A percentile compares a stretch with the other conserved stretches of the same genome.
Conservation (phyloP, 1,140 invertebrate species). For the Ectropis grisescens region DNA sequence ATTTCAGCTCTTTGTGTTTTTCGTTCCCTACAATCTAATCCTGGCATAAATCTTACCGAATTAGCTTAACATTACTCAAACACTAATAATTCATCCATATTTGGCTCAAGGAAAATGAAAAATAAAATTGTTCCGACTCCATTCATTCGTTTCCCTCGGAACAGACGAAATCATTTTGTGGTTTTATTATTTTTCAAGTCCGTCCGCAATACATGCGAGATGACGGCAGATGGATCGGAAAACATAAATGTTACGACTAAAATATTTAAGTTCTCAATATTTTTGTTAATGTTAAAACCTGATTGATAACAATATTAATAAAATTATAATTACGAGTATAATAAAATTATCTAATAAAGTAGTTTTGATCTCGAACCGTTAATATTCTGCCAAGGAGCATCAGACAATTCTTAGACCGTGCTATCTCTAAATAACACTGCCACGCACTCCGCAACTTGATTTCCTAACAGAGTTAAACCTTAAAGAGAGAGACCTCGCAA, state of each 20-base stretch:
- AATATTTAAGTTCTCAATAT: conserved; percentile 49
- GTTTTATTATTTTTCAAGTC: conserved; percentile 61
- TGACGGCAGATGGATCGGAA: conserved; percentile 56
- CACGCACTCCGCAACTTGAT: too few species aligned
- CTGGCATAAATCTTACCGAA: conserved; percentile 1
- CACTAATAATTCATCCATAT: conserved; percentile 24
- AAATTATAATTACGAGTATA: too few species aligned
- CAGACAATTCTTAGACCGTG: too few species aligned
- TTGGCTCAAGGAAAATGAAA: conserved; percentile 38
- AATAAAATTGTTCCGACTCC: conserved; percentile 50
- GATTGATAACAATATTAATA: conserved; percentile 5
- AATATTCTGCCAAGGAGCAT: too few species aligned
- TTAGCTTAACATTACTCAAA: conserved; percentile 14
- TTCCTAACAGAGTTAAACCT: too few species aligned
- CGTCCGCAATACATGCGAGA: conserved; percentile 55
- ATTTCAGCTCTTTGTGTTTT: too few species aligned
- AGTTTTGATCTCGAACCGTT: too few species aligned
- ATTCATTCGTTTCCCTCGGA: conserved; percentile 38
- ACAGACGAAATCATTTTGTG: conserved; percentile 47
- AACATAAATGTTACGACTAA: conserved; percentile 60
- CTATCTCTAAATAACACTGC: too few species aligned
- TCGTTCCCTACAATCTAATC: background rate
- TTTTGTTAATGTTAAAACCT: conserved; percentile 22
- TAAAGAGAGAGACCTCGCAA: too few species aligned
- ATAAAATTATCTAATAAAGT: too few species aligned